phyloP scores from a whole-genome alignment of 2,797 vertebrate species.

The Buceros bicornis region DNA sequence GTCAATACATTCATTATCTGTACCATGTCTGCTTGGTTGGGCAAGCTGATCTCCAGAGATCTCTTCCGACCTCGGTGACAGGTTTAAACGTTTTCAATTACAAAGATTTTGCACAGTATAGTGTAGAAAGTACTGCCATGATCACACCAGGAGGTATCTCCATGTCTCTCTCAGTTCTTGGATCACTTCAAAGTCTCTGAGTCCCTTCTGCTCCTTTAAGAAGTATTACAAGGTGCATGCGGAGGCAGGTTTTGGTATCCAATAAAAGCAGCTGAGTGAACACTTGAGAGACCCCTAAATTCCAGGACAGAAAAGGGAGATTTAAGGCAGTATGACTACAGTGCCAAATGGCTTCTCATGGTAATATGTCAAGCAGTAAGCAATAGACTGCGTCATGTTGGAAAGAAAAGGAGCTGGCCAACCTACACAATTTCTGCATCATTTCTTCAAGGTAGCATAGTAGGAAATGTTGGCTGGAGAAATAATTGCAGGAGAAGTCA shows the following conservation, averaged over 20 bases:
- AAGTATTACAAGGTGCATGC: neutral
- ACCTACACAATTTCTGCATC: neutral
- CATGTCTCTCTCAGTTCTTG: neutral
- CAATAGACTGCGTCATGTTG: neutral
- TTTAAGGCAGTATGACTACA: neutral
- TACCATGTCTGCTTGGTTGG: neutral
- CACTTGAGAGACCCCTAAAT: neutral
- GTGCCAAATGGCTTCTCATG: neutral
- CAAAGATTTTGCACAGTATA: fast-evolving
- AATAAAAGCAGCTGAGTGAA: neutral
- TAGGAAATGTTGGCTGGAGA: neutral
- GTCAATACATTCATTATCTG: neutral
- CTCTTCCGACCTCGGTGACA: neutral
- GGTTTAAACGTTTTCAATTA: neutral
- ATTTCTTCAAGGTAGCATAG: neutral
- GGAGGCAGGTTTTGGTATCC: neutral
- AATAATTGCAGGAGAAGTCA: neutral
- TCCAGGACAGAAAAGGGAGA: neutral
- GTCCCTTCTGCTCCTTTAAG: neutral
- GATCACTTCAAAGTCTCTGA: neutral
- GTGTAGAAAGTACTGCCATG: neutral
- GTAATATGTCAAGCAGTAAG: neutral
- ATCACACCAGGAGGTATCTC: neutral
- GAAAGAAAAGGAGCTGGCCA: neutral
- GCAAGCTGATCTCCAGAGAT: neutral